phyloP scores from a whole-genome alignment of 2,797 vertebrate genomes.

The Fundulus diaphanus region DNA sequence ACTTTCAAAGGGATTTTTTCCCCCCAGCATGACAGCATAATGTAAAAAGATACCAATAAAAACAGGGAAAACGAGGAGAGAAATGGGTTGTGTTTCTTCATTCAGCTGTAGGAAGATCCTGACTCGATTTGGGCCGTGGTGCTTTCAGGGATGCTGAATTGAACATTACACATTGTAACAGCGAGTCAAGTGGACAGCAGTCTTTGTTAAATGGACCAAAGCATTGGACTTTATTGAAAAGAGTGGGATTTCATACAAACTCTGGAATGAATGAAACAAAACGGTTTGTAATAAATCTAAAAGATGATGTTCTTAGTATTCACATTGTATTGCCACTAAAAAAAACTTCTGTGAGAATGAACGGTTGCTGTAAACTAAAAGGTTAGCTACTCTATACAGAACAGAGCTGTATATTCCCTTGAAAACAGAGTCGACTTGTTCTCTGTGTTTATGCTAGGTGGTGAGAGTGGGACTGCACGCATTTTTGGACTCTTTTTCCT shows the following conservation, averaged over 20 bases:
- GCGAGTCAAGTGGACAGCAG: constrained; percentile 4
- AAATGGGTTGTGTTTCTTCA: background rate
- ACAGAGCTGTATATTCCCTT: no score
- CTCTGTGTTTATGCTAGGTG: no score
- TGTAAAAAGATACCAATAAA: constrained; percentile 32
- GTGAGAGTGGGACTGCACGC: no score
- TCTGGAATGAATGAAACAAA: background rate
- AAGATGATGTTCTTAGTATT: background rate
- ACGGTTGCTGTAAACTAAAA: no score
- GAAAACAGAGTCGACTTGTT: no score
- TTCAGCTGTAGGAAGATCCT: constrained; percentile 15
- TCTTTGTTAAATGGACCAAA: constrained; percentile 37
- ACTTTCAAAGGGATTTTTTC: constrained; percentile 20
- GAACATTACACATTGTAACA: constrained; percentile 11
- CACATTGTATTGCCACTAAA: no score
- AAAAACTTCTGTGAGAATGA: no score
- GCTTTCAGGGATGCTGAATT: constrained; percentile 16
- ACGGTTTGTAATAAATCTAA: background rate
- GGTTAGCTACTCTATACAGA: no score
- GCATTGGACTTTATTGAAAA: background rate
- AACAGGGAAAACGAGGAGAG: constrained; percentile 5
- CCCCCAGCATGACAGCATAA: constrained; percentile 26
- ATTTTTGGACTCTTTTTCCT: no score
- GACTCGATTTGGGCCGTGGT: background rate
- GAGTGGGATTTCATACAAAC: background rate